Conservation (phyloP, 1,140 invertebrate species). For the Macrocentrus cingulum region DNA sequence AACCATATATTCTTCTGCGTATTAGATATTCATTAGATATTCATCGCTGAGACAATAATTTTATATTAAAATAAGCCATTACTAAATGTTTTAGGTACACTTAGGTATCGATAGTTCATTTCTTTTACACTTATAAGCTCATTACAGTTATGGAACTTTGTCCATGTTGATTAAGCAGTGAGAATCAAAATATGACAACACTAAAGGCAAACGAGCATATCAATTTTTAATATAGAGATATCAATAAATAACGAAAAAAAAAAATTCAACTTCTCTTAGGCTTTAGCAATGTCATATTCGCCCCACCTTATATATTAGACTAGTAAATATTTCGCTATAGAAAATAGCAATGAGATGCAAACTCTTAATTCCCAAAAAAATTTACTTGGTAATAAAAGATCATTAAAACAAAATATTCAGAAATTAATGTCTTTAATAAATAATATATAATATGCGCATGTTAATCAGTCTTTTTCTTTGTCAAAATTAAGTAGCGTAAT, state of each 20-base stretch:
- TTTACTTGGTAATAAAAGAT: too few species aligned
- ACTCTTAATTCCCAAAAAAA: too few species aligned
- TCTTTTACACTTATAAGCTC: constrained; percentile 5
- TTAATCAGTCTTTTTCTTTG: constrained; percentile 1
- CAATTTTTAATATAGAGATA: too few species aligned
- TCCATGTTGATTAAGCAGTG: neutral
- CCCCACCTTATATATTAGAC: too few species aligned
- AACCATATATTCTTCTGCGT: too few species aligned
- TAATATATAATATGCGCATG: neutral
- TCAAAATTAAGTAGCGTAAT: neutral
- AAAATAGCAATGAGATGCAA: neutral
- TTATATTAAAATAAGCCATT: constrained; percentile 1
- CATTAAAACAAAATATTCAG: too few species aligned
- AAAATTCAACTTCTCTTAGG: too few species aligned
- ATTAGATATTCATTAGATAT: too few species aligned
- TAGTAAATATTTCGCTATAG: neutral
- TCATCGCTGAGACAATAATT: neutral
- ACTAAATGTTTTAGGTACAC: constrained; percentile 3
- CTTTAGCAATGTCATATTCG: too few species aligned
- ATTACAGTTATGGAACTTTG: neutral
- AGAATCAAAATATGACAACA: neutral
- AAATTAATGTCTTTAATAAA: too few species aligned
- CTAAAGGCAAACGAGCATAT: too few species aligned
- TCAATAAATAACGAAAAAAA: too few species aligned
- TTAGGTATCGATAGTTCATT: constrained; percentile 6